These are phyloP conservation scores for Notarius lentiginosus DNA, from an alignment of 2,113 vertebrate species.

Conservation along the genomic window DNA sequence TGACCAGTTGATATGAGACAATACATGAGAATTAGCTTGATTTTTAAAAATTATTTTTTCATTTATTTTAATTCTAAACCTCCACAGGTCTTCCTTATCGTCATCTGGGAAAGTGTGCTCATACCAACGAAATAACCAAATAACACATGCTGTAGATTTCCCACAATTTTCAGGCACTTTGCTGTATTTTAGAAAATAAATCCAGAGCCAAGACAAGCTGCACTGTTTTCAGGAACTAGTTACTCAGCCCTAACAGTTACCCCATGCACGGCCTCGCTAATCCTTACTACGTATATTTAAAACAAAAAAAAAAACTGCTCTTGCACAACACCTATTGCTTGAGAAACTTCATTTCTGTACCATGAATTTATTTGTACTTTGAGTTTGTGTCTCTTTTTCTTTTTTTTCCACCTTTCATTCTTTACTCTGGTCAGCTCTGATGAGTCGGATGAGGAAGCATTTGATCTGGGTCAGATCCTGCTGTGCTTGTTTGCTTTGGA, in stretches of 20 bases:
- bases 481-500: conserved; percentile 38
- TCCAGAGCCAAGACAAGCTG: neutral
- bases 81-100: neutral
- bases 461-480: conserved; percentile 42
- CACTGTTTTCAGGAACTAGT: conserved; percentile 18
- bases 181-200: neutral
- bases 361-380: conserved; percentile 74
- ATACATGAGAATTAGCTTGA: neutral
- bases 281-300: conserved; percentile 26
- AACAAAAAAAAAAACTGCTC: conserved; percentile 48
- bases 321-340: conserved; percentile 67
- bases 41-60: neutral
- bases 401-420: neutral
- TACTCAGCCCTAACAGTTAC: conserved; percentile 21
- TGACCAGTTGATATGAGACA: neutral
- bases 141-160: neutral
- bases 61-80: no score
- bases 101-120: neutral
- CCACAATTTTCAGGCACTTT: neutral
- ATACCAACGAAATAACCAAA: neutral
- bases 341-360: conserved; percentile 68
- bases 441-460: conserved; percentile 70
- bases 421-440: conserved; percentile 69
- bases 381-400: conserved; percentile 63
- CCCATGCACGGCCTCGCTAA: neutral